Evolutionary conservation across 2,113 vertebrate genomes (phyloP).

Genomic region (Sorex fumeus): DNA sequence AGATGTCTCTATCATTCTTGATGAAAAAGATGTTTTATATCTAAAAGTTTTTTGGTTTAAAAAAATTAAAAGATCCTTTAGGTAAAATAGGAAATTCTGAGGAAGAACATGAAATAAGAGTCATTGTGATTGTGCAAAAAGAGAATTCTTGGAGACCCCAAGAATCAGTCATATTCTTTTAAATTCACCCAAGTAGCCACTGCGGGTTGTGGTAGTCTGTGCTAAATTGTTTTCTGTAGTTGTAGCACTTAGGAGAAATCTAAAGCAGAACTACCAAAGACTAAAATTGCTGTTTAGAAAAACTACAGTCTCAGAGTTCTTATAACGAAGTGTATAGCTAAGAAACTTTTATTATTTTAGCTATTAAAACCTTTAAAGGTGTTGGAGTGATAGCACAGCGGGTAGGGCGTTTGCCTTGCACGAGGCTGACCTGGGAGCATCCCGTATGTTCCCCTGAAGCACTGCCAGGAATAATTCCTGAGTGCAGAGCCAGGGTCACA

Average conservation of each 20-base stretch:
- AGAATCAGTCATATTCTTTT: background rate
- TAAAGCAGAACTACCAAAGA: slow-evolving; percentile 33
- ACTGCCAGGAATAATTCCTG: too few species aligned
- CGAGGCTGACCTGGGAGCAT: too few species aligned
- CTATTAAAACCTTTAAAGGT: background rate
- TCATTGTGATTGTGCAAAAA: background rate
- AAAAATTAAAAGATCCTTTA: background rate
- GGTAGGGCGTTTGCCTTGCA: too few species aligned
- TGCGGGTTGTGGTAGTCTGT: background rate
- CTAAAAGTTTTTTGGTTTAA: slow-evolving; percentile 26
- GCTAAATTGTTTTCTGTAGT: background rate
- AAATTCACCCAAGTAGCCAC: background rate
- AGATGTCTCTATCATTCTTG: background rate
- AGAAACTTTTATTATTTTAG: background rate
- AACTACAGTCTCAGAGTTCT: background rate
- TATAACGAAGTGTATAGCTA: slow-evolving; percentile 2
- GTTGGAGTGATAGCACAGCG: too few species aligned
- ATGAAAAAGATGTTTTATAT: background rate
- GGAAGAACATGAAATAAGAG: slow-evolving; percentile 8
- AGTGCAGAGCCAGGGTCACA: too few species aligned
- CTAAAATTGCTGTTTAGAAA: slow-evolving; percentile 1
- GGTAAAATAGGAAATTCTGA: background rate
- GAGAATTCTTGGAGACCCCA: background rate
- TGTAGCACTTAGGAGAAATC: background rate
- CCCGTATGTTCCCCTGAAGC: too few species aligned